Conservation (phyloP, 2,888 invertebrate species). For the Zelleria hepariella region DNA sequence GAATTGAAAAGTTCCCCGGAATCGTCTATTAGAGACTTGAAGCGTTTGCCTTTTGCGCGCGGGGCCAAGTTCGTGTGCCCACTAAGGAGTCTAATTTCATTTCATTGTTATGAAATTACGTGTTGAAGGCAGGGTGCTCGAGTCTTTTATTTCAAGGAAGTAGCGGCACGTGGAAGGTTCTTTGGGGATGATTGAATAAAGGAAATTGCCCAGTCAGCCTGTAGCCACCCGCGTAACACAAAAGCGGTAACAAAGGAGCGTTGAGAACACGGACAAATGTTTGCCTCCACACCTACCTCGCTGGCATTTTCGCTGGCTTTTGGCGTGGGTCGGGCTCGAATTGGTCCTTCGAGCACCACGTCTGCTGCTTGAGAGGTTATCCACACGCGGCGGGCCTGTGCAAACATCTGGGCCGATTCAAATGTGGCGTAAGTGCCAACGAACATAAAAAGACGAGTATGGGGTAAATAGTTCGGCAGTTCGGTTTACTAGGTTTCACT, state of each 20-base stretch:
- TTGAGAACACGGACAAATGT: conserved; percentile 24
- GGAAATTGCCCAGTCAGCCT: conserved; percentile 28
- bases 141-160: conserved; percentile 7
- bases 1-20: conserved; percentile 9
- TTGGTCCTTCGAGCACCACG: conserved; percentile 6
- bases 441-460: background rate
- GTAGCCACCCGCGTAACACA: conserved; percentile 14
- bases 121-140: conserved; percentile 1
- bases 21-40: background rate
- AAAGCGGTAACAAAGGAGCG: conserved; percentile 20
- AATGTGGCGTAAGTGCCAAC: background rate
- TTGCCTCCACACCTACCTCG: conserved; percentile 17
- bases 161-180: conserved; percentile 13
- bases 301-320: conserved; percentile 12
- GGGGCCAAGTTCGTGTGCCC: conserved; percentile 1
- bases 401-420: background rate
- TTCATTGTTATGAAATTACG: conserved; percentile 6
- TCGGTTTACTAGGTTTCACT: too few relatives aligned
- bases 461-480: background rate
- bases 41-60: background rate
- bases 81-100: conserved; percentile 5
- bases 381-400: background rate
- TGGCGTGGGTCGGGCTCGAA: conserved; percentile 8
- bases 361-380: background rate
- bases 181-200: conserved; percentile 33